Base-by-base conservation (phyloP, 2,888 invertebrate genomes). In the Sphaeridia pumilis region DNA sequence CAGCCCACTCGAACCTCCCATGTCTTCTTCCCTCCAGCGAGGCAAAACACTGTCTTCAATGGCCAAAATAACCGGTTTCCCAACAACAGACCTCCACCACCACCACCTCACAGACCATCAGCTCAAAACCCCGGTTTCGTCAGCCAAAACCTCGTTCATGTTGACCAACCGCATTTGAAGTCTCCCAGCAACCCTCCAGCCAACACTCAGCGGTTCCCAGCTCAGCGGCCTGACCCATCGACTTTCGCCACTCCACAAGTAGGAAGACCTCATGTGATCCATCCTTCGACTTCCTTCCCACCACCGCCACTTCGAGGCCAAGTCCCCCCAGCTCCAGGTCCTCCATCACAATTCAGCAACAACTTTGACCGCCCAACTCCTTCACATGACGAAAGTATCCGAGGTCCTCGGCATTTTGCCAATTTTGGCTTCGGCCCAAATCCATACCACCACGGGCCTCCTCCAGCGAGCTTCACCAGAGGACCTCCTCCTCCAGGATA, bases 11-110 rank as follows among this genome's bases (percentile, higher is more conserved):
- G 38, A 20, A 38, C 43, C 1, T 24, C 46, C 4, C 36, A 36
- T 14, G 24, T 50, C n/a, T 52, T 45, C 31, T 52, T 52, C 38
- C 51, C 51, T 10, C 38, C 35, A 17, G 10, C 38, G 5, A 14
- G 38, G 7, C 38, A 38, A 38, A 38, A 38, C 38, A 5, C 20
- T 17, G 5, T 38, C 5, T 38, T 38, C 38, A 38, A 38, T 7
- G 38, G 20, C 5, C 17, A 14, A 5, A 38, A 17, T 17, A 38
- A 38, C 38, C 38, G 38, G 7, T 38, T 38, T n/a, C n/a, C n/a
- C 38, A 38, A 38, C 38, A 38, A 38, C 38, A 14, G 38, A 12
- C 38, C 38, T 17, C 38, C 38, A 5, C 38, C 38, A 38, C 38
- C 38, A 38, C 38, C 38, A 14, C 38, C 38, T 38, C 38, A 38